Evolutionary conservation across 2,797 vertebrate genomes (phyloP).

Genomic region (Danio choprae): DNA sequence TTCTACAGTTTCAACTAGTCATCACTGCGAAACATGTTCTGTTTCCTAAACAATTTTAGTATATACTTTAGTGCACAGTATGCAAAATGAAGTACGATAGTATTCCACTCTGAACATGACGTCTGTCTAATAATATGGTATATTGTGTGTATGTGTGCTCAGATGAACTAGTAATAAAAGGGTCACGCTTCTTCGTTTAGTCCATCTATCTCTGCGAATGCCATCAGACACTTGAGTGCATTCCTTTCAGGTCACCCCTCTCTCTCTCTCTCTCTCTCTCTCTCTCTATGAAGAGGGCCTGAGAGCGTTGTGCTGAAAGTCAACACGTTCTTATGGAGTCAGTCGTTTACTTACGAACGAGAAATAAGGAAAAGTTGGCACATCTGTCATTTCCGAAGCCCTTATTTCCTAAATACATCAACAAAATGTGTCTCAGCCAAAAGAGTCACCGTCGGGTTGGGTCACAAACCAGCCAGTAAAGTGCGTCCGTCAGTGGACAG

Average conservation of each 20-base stretch:
- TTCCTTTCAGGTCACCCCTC: slow-evolving; percentile 20
- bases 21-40: not conserved
- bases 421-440: not conserved
- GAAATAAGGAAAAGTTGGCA: slow-evolving; percentile 13
- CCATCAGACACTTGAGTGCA: slow-evolving; percentile 37
- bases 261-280: not conserved
- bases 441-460: not conserved
- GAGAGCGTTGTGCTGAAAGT: slow-evolving; percentile 13
- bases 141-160: not conserved
- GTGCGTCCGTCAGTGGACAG: slow-evolving; percentile 32
- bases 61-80: not conserved
- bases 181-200: not conserved
- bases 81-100: not conserved
- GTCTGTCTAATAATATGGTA: not conserved
- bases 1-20: not conserved
- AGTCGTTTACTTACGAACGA: not conserved
- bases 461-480: slow-evolving; percentile 46
- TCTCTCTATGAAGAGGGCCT: slow-evolving; percentile 10
- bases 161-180: not conserved
- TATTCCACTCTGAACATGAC: slow-evolving; percentile 17
- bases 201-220: slow-evolving; percentile 17
- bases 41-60: not conserved
- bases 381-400: slow-evolving; percentile 14
- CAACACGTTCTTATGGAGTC: not conserved
- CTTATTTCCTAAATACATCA: slow-evolving; percentile 20